Conservation (phyloP, 2,113 vertebrate species). For the Seriola quinqueradiata region DNA sequence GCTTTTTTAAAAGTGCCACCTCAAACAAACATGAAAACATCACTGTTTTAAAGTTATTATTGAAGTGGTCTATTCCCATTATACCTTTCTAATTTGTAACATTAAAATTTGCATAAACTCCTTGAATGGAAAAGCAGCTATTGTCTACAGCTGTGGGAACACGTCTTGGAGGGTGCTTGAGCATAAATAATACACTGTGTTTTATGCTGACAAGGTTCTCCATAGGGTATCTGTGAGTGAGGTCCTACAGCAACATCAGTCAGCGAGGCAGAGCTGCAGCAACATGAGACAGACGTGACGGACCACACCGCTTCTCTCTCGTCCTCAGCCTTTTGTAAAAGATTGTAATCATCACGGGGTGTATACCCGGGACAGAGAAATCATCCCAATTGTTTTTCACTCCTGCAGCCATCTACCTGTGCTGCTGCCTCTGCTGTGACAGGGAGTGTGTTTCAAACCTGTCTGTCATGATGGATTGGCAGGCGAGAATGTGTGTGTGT, state of each 20-base stretch:
- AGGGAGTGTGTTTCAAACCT: conserved; percentile 41
- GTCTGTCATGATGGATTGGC: conserved; percentile 65
- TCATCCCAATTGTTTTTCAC: conserved; percentile 17
- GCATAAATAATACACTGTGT: conserved; percentile 66
- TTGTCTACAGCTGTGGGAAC: conserved; percentile 40
- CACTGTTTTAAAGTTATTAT: not conserved
- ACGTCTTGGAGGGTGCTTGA: conserved; percentile 23
- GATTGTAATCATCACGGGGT: conserved; percentile 46
- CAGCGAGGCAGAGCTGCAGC: conserved; percentile 2
- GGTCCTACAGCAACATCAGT: conserved; percentile 12
- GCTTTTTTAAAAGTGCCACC: too few species aligned
- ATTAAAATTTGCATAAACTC: conserved; percentile 46
- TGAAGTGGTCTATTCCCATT: not conserved
- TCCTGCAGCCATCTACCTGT: conserved; percentile 18
- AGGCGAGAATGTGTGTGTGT: conserved; percentile 9
- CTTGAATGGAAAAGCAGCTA: conserved; percentile 36
- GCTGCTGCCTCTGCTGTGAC: conserved; percentile 47
- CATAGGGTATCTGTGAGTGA: conserved; percentile 18
- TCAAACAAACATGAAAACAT: not conserved
- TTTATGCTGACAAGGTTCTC: conserved; percentile 27
- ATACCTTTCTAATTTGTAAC: conserved; percentile 11
- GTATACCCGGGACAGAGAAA: conserved; percentile 35
- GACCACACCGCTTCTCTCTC: conserved; percentile 11
- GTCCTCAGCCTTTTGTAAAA: conserved; percentile 54
- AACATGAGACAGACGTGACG: conserved; percentile 14